Conservation (phyloP, 2,113 vertebrate genomes). For the Nothocercus julius region DNA sequence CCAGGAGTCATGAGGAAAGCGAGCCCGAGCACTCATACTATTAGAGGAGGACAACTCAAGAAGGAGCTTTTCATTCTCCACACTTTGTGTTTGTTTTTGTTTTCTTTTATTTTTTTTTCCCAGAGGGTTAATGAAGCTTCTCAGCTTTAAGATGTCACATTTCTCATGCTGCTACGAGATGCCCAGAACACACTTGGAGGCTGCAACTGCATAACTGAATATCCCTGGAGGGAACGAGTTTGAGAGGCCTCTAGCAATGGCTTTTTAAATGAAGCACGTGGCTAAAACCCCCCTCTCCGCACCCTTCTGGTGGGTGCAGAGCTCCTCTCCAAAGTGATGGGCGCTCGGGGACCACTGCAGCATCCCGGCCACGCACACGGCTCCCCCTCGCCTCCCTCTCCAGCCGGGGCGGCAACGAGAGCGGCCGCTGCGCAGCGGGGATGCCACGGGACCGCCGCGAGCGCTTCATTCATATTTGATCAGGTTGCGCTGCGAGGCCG, state of each 20-base stretch:
- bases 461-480: neutral
- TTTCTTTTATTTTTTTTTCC: neutral
- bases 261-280: neutral
- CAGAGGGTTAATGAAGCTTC: conserved; percentile 8
- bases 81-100: no score
- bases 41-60: neutral
- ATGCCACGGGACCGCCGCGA: neutral
- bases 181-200: neutral
- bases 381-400: neutral
- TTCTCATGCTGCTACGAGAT: neutral
- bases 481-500: neutral
- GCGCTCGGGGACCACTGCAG: neutral
- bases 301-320: neutral
- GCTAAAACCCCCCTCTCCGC: neutral
- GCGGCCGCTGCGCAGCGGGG: no score
- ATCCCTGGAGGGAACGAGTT: neutral
- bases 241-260: neutral
- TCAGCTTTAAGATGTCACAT: neutral
- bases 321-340: neutral
- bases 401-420: neutral
- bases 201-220: neutral
- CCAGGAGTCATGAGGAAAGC: neutral
- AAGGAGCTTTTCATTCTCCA: neutral
- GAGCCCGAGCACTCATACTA: neutral
- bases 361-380: neutral